A percentile compares a stretch with the other conserved stretches of the same genome.
These are phyloP conservation scores for Ictalurus furcatus DNA, from an alignment of 2,113 vertebrate species.

Conservation along the genomic window DNA sequence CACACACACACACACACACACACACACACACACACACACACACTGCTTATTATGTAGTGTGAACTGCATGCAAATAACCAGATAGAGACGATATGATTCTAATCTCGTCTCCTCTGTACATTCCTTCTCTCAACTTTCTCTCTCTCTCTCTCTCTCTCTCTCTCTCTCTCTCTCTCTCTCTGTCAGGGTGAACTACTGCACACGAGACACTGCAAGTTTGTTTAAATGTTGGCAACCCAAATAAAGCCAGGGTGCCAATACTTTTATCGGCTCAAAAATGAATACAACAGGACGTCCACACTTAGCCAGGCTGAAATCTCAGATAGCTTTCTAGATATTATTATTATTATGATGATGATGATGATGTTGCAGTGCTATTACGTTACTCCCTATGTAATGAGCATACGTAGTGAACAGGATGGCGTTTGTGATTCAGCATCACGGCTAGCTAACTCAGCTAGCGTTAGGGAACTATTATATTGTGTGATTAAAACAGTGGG, in stretches of 20 bases:
- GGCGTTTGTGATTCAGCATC: too few relatives aligned
- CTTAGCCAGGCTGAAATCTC: neutral
- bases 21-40: too few relatives aligned
- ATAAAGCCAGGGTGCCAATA: neutral
- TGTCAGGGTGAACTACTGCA: neutral
- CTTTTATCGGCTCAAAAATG: neutral
- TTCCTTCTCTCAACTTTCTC: neutral
- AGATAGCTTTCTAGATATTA: neutral
- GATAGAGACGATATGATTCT: neutral
- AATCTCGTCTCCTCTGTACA: neutral
- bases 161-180: neutral
- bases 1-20: too few relatives aligned
- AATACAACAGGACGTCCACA: neutral
- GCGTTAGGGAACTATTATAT: too few relatives aligned
- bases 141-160: neutral
- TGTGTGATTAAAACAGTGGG: neutral
- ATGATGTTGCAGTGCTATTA: neutral
- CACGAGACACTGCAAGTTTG: neutral
- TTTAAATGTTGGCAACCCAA: constrained; percentile 3
- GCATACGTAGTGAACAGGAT: too few relatives aligned
- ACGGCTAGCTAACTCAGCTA: neutral
- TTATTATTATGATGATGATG: too few relatives aligned
- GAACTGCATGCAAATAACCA: neutral
- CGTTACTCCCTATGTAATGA: too few relatives aligned
- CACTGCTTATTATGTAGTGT: neutral